A percentile compares a stretch with the other conserved stretches of the same genome.
phyloP scores from a whole-genome alignment of 2,888 invertebrate species.

The Cheilosia impressa region DNA sequence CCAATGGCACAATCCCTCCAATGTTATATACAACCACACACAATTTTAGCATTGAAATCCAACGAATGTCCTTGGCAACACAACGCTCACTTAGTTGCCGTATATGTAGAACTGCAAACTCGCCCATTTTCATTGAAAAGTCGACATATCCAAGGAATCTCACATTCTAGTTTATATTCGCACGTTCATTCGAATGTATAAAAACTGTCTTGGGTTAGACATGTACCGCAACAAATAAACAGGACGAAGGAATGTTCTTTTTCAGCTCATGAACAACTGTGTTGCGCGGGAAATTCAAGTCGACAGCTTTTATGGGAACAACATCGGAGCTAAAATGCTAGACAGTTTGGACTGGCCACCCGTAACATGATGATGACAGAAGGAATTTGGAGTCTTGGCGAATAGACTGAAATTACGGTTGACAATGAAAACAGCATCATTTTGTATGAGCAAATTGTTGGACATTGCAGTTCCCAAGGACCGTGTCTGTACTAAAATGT shows the following conservation, averaged over 20 bases:
- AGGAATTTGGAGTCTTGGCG: slow-evolving; percentile 14
- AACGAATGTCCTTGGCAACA: slow-evolving; percentile 39
- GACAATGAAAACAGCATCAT: slow-evolving; percentile 28
- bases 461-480: too few relatives aligned
- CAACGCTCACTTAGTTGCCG: slow-evolving; percentile 29
- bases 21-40: neutral
- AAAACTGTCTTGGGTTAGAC: slow-evolving; percentile 4
- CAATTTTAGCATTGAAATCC: slow-evolving; percentile 15
- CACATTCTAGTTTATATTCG: slow-evolving; percentile 42
- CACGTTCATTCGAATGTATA: slow-evolving; percentile 41
- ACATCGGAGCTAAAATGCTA: slow-evolving; percentile 18
- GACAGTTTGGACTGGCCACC: slow-evolving; percentile 29
- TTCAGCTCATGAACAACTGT: slow-evolving; percentile 17
- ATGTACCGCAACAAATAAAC: slow-evolving; percentile 26
- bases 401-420: slow-evolving; percentile 2
- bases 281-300: slow-evolving; percentile 22
- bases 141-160: slow-evolving; percentile 24
- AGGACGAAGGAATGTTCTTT: neutral
- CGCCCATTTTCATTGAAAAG: slow-evolving; percentile 37
- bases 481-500: too few relatives aligned
- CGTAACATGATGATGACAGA: slow-evolving; percentile 28
- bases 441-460: slow-evolving; percentile 4
- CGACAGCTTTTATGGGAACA: slow-evolving; percentile 22
- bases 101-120: slow-evolving; percentile 31
- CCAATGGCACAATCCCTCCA: neutral